Evolutionary conservation across 2,888 invertebrate species (phyloP), one percentile per base, ranked within the genome.

Genomic region (Agonopterix alstromeriana): DNA sequence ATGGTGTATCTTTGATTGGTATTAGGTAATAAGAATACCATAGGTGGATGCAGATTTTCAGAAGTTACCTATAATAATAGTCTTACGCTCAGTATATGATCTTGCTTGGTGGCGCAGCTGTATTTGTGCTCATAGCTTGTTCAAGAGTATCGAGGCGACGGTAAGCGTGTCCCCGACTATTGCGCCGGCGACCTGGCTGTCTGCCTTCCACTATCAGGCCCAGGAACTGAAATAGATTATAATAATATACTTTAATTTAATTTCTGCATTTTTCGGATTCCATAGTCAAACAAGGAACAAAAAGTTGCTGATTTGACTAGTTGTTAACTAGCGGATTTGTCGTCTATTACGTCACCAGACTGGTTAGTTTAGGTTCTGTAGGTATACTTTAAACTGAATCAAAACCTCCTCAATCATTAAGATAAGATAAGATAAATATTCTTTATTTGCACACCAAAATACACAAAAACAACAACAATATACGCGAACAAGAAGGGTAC

Each of bases 161-260:
- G 66, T 88, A 88, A 0, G 86, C 71, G 58, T 86, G 87, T 0
- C 87, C 87, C 2, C 88, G 70, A 56, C 85, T 84, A 60, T 79
- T 85, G 43, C 88, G 72, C 7, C 88, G 78, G 1, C 86, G 77
- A 1, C 77, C 74, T 0, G 70, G 50, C 50, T 83, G 83, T 5
- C 88, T 69, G 0, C 88, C 88, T 58, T 88, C 88, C 8, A 88
- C 67, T 52, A 88, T 55, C 35, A 87, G 60, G 1, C 87, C 87
- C 48, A 88, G 67, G 55, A 87, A 70, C 88, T 88, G 73, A 12
- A 78, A 77, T n/a, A 10, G 38, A 38, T 27, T 27, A 5, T 27
- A 10, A 36, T 36, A 36, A 36, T 36, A n/a, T 0, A n/a, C n/a
- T 9, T n/a, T 5, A n/a, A 38, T 38, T 38, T 38, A 38, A 38